Evolutionary conservation across 1,140 invertebrate species (phyloP).

Genomic region (Sminthurides bifidus): DNA sequence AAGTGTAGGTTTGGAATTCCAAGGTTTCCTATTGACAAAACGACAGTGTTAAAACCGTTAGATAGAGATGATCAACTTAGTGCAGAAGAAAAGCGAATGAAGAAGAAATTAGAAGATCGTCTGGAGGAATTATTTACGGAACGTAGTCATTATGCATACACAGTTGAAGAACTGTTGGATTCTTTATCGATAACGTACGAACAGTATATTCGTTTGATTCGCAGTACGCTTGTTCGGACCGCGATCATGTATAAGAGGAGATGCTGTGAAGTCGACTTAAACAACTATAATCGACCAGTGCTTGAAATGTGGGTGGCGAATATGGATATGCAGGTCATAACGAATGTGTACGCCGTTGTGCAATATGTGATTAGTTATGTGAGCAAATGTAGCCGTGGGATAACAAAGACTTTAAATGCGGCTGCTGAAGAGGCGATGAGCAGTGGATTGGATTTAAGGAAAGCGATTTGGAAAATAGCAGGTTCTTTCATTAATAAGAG

Average conservation of each 20-base stretch:
- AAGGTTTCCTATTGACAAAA: not conserved
- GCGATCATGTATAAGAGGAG: slow-evolving; percentile 21
- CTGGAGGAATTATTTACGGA: not conserved
- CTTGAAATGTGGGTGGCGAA: slow-evolving; percentile 32
- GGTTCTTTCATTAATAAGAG: too few species aligned
- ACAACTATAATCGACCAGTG: slow-evolving; percentile 32
- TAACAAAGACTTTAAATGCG: slow-evolving; percentile 24
- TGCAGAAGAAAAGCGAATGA: not conserved
- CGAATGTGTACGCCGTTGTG: slow-evolving; percentile 31
- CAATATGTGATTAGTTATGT: slow-evolving; percentile 31
- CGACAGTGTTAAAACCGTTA: not conserved
- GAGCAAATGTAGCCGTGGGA: slow-evolving; percentile 11
- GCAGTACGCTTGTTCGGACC: slow-evolving; percentile 3
- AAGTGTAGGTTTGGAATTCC: not conserved
- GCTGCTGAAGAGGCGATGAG: too few species aligned
- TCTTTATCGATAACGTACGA: too few species aligned
- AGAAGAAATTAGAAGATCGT: not conserved
- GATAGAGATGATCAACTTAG: not conserved
- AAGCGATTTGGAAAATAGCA: too few species aligned
- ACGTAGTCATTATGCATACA: too few species aligned
- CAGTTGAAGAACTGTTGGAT: too few species aligned
- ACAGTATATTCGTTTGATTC: not conserved
- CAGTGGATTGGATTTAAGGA: too few species aligned
- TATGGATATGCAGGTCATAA: slow-evolving; percentile 34
- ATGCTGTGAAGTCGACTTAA: slow-evolving; percentile 27